phyloP scores from a whole-genome alignment of 2,797 vertebrate species.

The Scleropages formosus region DNA sequence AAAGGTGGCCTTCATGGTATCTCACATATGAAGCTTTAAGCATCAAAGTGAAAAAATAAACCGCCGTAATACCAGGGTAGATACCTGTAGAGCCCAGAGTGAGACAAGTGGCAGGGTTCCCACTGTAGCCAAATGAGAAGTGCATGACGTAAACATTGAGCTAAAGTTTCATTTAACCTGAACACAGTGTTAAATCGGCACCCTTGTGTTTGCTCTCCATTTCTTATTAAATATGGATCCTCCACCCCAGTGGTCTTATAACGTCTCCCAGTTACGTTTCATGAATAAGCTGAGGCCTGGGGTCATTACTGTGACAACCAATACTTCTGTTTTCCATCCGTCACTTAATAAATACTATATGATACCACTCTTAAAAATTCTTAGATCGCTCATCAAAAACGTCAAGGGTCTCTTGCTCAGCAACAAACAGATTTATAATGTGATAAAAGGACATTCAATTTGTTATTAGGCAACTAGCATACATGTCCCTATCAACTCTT shows the following conservation, averaged over 20 bases:
- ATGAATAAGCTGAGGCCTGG: constrained; percentile 58
- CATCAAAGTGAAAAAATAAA: background rate
- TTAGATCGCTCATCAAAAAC: no score
- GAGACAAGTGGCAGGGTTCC: background rate
- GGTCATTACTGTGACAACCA: constrained; percentile 55
- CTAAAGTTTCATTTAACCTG: constrained; percentile 67
- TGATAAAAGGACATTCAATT: no score
- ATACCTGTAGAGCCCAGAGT: background rate
- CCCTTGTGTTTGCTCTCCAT: constrained; percentile 70
- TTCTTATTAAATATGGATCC: constrained; percentile 71
- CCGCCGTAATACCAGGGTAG: no score
- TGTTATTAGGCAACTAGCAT: background rate
- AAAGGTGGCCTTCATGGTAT: background rate
- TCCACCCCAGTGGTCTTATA: constrained; percentile 58
- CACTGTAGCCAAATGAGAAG: constrained; percentile 52
- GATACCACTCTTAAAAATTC: constrained; percentile 33
- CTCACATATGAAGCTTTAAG: background rate
- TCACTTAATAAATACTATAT: constrained; percentile 43
- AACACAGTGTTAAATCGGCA: constrained; percentile 70
- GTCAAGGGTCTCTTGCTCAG: no score
- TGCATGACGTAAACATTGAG: constrained; percentile 53
- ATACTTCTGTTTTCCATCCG: constrained; percentile 55
- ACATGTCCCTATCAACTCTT: background rate
- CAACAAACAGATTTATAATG: no score
- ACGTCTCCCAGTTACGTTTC: constrained; percentile 66